Evolutionary conservation across 1,140 invertebrate species (phyloP).

Genomic region (Lysiphlebus fabarum): DNA sequence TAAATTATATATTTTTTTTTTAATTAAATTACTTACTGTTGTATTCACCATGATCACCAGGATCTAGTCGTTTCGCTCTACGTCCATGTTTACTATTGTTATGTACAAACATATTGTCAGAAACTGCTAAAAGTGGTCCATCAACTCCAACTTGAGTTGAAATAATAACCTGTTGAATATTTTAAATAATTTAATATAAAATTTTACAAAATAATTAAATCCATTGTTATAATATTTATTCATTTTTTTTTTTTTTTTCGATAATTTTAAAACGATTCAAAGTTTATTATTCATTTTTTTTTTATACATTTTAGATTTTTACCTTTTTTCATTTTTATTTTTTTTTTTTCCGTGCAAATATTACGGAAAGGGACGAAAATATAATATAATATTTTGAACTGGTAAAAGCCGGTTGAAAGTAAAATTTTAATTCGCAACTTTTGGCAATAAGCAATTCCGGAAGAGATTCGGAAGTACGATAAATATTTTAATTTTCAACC

Average conservation of each 20-base stretch:
- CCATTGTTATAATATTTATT: too few relatives aligned
- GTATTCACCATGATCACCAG: slow-evolving; percentile 74
- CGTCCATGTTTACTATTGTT: slow-evolving; percentile 99
- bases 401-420: slow-evolving; percentile 28
- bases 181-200: slow-evolving; percentile 5
- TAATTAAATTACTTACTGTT: slow-evolving; percentile 52
- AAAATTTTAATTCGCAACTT: slow-evolving; percentile 50
- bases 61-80: slow-evolving; percentile 89
- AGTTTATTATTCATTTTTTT: too few relatives aligned
- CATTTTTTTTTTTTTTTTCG: too few relatives aligned
- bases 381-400: background rate
- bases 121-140: slow-evolving; percentile 95
- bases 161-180: slow-evolving; percentile 83
- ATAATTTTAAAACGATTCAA: too few relatives aligned
- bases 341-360: too few relatives aligned
- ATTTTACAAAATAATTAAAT: too few relatives aligned
- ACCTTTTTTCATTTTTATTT: too few relatives aligned
- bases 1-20: background rate
- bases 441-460: slow-evolving; percentile 42
- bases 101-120: slow-evolving; percentile 99
- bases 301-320: too few relatives aligned
- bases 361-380: background rate
- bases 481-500: slow-evolving; percentile 45
- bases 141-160: slow-evolving; percentile 94
- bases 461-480: slow-evolving; percentile 40